Evolutionary conservation across 2,888 invertebrate species (phyloP), one percentile per base, ranked within the genome.

Genomic region (Caenorhabditis plicata): DNA sequence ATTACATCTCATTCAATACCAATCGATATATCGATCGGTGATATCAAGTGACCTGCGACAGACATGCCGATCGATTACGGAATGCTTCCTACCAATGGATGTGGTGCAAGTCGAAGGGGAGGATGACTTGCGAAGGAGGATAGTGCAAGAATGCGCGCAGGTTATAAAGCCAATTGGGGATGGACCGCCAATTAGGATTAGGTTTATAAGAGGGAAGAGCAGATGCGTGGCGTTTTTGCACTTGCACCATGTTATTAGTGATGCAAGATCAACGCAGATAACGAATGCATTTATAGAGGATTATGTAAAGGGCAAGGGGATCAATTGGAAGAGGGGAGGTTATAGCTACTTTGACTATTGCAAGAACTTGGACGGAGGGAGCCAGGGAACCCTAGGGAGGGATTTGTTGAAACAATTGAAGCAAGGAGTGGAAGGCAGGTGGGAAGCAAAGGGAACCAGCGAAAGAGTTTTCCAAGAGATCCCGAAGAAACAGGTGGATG

Each of bases 231-330:
- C 62, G 4, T 43, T 68, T 31, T 36, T 68, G 4, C 60, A 62
- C 22, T 51, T 71, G 17, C 68, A 68, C 43, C 72, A 72, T 46
- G 36, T 72, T 17, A 53, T 66, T 8, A 62, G 64, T 19, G 72
- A 72, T 38, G 72, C 67, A 2, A 53, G 62, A 51, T 55, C 61
- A 5, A 68, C 68, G 1, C 56, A 52, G 19, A 26, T 64, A 26
- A 52, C 47, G 5, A 63, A 62, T 45, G 29, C 33, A 8, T 44
- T 41, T 1, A 61, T 61, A 47, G 27, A 22, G 27, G n/a, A 29
- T 13, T 55, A 44, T 23, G 23, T 55, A n/a, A 32, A 44, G 9
- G 25, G 40, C 7, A 19, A 35, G 4, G 11, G 25, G 15, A 36
- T n/a, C n/a, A n/a, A n/a, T n/a, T n/a, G n/a, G n/a, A n/a, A n/a